A percentile compares a stretch with the other conserved stretches of the same genome.
Evolutionary conservation across 1,140 invertebrate species (phyloP).

Genomic region (Oscheius sp.): DNA sequence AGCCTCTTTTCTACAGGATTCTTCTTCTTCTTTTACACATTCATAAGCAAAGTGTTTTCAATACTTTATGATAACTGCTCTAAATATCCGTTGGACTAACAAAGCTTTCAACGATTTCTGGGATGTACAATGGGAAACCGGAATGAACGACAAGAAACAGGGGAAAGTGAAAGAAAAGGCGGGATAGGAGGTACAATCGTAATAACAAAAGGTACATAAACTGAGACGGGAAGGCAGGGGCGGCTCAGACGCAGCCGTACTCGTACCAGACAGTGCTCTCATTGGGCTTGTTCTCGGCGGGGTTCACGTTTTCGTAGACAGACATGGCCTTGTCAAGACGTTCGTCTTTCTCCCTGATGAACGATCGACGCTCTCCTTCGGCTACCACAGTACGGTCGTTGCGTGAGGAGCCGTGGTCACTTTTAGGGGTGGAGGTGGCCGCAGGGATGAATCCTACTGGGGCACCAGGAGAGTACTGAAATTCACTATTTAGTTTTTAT

Average conservation of each 20-base stretch:
- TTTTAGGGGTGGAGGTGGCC: slow-evolving; percentile 31
- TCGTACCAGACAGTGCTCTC: slow-evolving; percentile 43
- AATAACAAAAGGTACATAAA: neutral
- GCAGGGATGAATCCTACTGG: slow-evolving; percentile 23
- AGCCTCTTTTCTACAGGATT: no score
- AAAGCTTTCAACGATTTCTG: neutral
- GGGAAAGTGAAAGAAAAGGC: neutral
- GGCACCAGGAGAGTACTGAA: slow-evolving; percentile 5
- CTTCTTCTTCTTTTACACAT: no score
- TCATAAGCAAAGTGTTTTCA: no score
- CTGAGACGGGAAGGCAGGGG: neutral
- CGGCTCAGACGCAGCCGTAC: slow-evolving; percentile 37
- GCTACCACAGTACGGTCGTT: slow-evolving; percentile 21
- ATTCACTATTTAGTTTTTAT: neutral
- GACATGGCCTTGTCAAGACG: slow-evolving; percentile 35
- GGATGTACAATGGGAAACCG: neutral
- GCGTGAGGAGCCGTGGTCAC: slow-evolving; percentile 15
- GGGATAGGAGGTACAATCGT: no score
- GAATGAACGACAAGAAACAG: neutral
- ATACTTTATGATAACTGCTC: no score
- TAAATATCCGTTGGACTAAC: no score
- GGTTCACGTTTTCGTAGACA: slow-evolving; percentile 35
- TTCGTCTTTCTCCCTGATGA: slow-evolving; percentile 36
- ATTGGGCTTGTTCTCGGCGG: slow-evolving; percentile 28
- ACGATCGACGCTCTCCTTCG: slow-evolving; percentile 31